phyloP scores from a whole-genome alignment of 2,888 invertebrate genomes.

The Dryobotodes eremita region DNA sequence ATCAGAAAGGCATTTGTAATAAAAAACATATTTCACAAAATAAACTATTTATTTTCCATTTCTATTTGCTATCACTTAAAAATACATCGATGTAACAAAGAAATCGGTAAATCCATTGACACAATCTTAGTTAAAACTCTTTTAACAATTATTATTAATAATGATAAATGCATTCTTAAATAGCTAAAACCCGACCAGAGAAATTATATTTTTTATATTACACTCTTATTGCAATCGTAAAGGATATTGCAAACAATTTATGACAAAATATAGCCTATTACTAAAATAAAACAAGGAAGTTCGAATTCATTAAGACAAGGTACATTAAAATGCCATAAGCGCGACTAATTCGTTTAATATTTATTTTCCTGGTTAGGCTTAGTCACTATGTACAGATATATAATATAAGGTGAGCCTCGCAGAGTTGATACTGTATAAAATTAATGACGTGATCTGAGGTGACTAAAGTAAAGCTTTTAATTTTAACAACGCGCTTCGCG shows the following conservation, averaged over 20 bases:
- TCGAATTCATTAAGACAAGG: slow-evolving; percentile 26
- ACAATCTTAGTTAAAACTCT: slow-evolving; percentile 79
- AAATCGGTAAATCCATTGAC: slow-evolving; percentile 83
- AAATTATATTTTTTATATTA: slow-evolving; percentile 58
- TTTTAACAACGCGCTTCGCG: slow-evolving; percentile 54
- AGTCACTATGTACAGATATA: slow-evolving; percentile 65
- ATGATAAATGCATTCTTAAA: slow-evolving; percentile 84
- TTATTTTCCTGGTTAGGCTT: slow-evolving; percentile 63
- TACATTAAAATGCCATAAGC: slow-evolving; percentile 22
- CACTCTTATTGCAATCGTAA: slow-evolving; percentile 45
- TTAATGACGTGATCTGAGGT: slow-evolving; percentile 71
- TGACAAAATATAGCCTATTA: slow-evolving; percentile 34
- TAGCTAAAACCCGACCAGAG: slow-evolving; percentile 69
- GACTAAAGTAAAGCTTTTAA: slow-evolving; percentile 72
- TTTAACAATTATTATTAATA: slow-evolving; percentile 77
- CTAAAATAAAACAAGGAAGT: slow-evolving; percentile 24
- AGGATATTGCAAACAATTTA: slow-evolving; percentile 48
- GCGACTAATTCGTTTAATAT: slow-evolving; percentile 19
- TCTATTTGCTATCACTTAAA: slow-evolving; percentile 82
- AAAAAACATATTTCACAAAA: slow-evolving; percentile 77
- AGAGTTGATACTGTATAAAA: slow-evolving; percentile 71
- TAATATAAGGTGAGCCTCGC: slow-evolving; percentile 71
- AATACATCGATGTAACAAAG: slow-evolving; percentile 88
- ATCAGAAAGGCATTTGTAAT: not conserved
- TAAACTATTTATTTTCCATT: slow-evolving; percentile 82